phyloP scores from a whole-genome alignment of 2,888 invertebrate genomes.

The Lobophora halterata region DNA sequence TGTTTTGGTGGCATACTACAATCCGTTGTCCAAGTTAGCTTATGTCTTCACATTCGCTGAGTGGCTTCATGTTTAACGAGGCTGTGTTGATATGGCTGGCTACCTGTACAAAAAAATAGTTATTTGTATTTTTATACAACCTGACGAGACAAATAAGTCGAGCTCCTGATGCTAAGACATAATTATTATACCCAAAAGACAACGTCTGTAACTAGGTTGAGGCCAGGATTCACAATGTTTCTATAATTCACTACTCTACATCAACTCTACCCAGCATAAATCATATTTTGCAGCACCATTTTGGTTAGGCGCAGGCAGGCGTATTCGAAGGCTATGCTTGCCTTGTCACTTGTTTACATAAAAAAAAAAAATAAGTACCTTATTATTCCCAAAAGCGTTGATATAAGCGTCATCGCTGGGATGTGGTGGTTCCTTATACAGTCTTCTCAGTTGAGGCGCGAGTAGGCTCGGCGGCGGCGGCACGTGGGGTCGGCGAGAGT shows the following conservation, averaged over 20 bases:
- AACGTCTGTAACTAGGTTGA: no score
- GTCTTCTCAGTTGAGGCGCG: conserved; percentile 85
- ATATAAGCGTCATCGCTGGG: conserved; percentile 66
- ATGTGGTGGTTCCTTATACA: conserved; percentile 73
- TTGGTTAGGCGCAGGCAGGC: no score
- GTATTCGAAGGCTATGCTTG: no score
- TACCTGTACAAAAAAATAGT: conserved; percentile 50
- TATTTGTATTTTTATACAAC: no score
- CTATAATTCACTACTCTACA: no score
- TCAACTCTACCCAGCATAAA: no score
- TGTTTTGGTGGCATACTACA: conserved; percentile 1
- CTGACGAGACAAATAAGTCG: no score
- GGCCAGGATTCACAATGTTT: no score
- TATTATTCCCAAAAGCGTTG: conserved; percentile 61
- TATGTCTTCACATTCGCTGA: conserved; percentile 55
- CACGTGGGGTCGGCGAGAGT: conserved; percentile 50
- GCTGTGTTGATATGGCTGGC: conserved; percentile 44
- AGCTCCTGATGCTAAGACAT: no score
- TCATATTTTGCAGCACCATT: no score
- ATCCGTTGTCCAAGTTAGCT: conserved; percentile 43
- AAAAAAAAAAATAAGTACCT: conserved; percentile 42
- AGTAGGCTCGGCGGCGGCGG: conserved; percentile 75
- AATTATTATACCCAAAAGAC: no score
- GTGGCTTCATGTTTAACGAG: conserved; percentile 62
- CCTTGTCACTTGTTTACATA: no score